A percentile compares a stretch with the other conserved stretches of the same genome.
Evolutionary conservation across 2,797 vertebrate genomes (phyloP).

Genomic region (Propithecus deckenii): DNA sequence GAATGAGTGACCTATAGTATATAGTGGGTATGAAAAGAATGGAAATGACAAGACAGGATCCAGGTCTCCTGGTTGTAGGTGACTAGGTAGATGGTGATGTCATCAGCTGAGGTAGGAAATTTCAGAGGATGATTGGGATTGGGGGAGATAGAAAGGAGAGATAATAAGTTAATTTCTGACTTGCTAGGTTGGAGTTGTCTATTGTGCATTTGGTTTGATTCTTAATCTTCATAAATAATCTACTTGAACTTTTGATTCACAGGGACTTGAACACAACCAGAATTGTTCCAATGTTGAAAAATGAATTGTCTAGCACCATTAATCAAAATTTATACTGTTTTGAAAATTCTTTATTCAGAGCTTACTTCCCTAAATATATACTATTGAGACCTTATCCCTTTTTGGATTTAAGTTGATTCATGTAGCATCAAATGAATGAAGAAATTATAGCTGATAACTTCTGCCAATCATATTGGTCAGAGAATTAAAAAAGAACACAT

Average conservation of each 20-base stretch:
- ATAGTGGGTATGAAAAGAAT: neutral
- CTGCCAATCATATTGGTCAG: neutral
- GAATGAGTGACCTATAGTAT: neutral
- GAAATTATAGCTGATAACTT: constrained; percentile 5
- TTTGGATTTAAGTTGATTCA: neutral
- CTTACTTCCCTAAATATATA: neutral
- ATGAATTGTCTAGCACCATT: neutral
- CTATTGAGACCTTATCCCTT: neutral
- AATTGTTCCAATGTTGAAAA: constrained; percentile 10
- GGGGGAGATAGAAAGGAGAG: neutral
- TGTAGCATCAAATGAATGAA: neutral
- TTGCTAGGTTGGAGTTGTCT: neutral
- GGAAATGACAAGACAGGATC: neutral
- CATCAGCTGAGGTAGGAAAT: neutral
- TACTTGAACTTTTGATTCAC: neutral
- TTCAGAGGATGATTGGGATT: neutral
- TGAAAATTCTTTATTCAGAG: constrained; percentile 34
- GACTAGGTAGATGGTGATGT: neutral
- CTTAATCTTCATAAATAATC: neutral
- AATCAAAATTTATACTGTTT: neutral
- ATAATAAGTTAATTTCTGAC: neutral
- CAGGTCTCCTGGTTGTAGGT: neutral
- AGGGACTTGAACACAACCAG: neutral
- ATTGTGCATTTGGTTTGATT: neutral
- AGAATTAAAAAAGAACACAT: neutral